Evolutionary conservation across 2,888 invertebrate species (phyloP).

Genomic region (Deilephila elpenor): DNA sequence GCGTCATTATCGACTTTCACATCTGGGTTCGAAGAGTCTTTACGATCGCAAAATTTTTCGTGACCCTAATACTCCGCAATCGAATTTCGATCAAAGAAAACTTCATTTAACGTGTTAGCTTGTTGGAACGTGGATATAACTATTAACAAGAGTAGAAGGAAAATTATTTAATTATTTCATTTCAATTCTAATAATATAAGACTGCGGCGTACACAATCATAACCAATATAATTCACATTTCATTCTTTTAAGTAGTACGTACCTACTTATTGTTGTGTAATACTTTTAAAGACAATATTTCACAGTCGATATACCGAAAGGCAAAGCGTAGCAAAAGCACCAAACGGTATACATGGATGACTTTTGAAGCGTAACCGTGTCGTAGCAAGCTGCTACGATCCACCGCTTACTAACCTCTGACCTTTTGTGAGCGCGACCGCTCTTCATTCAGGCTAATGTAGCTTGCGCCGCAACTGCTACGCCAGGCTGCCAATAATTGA

Average conservation of each 20-base stretch:
- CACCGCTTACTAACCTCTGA: slow-evolving; percentile 59
- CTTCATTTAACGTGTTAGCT: no score
- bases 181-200: no score
- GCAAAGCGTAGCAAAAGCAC: not conserved
- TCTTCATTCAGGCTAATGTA: slow-evolving; percentile 50
- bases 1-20: no score
- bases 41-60: no score
- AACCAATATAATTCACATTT: no score
- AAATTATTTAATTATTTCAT: not conserved
- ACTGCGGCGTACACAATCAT: no score
- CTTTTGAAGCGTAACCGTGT: slow-evolving; percentile 38
- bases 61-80: no score
- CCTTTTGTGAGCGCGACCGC: slow-evolving; percentile 51
- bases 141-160: not conserved
- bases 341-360: not conserved
- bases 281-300: not conserved
- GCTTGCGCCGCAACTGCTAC: slow-evolving; percentile 40
- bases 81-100: no score
- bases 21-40: no score
- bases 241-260: no score
- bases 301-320: not conserved
- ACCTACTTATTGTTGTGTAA: not conserved
- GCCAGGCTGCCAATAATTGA: slow-evolving; percentile 57
- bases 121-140: no score
- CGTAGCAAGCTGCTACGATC: slow-evolving; percentile 52